Base-by-base conservation (phyloP, 1,140 invertebrate species). In the Arion vulgaris region DNA sequence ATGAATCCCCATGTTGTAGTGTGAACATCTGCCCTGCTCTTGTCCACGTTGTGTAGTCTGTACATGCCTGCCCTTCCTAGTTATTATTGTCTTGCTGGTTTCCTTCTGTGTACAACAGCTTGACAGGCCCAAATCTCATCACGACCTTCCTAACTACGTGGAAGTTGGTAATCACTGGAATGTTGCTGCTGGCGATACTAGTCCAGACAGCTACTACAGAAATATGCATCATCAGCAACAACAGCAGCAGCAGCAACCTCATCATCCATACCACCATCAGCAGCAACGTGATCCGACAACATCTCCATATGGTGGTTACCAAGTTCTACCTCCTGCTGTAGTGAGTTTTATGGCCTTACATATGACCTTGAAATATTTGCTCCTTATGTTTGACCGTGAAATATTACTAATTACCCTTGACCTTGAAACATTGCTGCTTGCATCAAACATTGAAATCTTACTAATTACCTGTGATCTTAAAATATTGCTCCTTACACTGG, bases 91-190 rank as follows among this genome's bases (percentile, higher is more conserved):
- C 41, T 45, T 45, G 41, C 15, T 45, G 5, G 15, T 45, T 5
- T 45, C 41, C 53, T 77, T 34, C 15, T 77, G 66, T 66, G 26
- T 38, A 62, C 57, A n/a, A 49, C 76, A 80, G 68, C 81, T 66
- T 81, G 83, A 82, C 32, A 74, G 89, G 57, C 88, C 88, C 69
- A 89, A 89, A 85, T 91, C 89, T 74, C 88, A 89, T 85, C 88
- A 90, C 81, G 87, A 91, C 83, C 77, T 91, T 72, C 88, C 89
- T 62, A 88, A 85, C 86, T 45, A 34, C 73, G 49, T 81, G 82
- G 84, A 51, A 77, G 53, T 38, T 28, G 69, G 72, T 28, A 73
- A 51, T 11, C 26, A 82, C 34, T 74, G 62, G 9, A 39, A 57
- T 11, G 57, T 53, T 71, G 77, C 45, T 41, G 66, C 19, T 51